Base-by-base conservation (phyloP, 2,797 vertebrate species). In the Gallinago solitaria region DNA sequence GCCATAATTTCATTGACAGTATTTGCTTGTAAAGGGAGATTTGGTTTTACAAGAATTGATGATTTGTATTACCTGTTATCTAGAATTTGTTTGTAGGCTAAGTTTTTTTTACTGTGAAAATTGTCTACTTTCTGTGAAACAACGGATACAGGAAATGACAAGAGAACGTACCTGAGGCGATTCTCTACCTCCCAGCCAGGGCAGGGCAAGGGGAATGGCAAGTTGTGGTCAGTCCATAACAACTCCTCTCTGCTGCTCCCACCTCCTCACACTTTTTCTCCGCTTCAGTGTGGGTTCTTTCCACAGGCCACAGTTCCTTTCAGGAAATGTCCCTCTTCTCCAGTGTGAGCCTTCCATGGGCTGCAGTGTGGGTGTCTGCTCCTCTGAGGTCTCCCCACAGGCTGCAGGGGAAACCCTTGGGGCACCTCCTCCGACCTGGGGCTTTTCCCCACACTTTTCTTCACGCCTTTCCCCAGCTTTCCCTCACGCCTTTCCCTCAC, bases 111-210 rank as follows among this genome's bases (percentile, higher is more conserved):
- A 43, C 21, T 48, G 16, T 65, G 56, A 57, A 41, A 75, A 50
- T 27, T 73, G 25, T 60, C 10, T 21, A 2, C 4, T 57, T 25
- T 47, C 43, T 75, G 15, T n/a, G 67, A 9, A 5, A 53, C 18
- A 63, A 0, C 12, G 47, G 43, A 5, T 33, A 15, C 19, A 17
- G 39, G 45, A 80, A 79, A 45, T 16, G 54, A 11, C 24, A 54
- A 16, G 8, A 43, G 50, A 53, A 7, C 1, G 3, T 10, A 2
- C 4, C 10, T 0, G 0, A 45, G 16, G 15, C 27, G 65, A 11
- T 69, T 39, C 50, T 54, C 7, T 50, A 13, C 7, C 3, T 25
- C 11, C 28, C 1, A 48, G 19, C 32, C 12, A 32, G 23, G 53
- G 27, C 35, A 28, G 25, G 37, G 32, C 13, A 23, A 39, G 28